Conservation (phyloP, 2,113 vertebrate species). For the Psittacula cyanocephala region DNA sequence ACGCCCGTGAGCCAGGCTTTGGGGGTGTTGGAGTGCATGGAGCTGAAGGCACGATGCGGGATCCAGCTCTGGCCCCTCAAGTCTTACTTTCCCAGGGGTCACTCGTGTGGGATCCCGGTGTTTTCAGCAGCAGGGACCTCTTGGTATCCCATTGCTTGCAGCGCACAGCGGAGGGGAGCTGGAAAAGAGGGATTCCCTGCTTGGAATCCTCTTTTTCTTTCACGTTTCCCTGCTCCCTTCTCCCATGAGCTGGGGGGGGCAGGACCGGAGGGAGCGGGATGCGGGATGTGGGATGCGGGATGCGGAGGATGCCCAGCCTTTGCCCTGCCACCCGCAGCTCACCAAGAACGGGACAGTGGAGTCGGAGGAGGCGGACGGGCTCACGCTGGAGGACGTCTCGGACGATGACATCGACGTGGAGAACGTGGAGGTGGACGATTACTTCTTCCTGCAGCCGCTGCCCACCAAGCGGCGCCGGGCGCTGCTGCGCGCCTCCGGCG, state of each 20-base stretch:
- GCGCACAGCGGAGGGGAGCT: rapidly evolving
- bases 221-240: neutral
- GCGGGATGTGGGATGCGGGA: neutral
- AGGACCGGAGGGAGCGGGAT: neutral
- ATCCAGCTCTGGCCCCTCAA: neutral
- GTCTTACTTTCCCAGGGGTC: neutral
- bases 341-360: conserved; percentile 93
- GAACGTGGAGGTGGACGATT: conserved; percentile 93
- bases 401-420: conserved; percentile 96
- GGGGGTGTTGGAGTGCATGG: rapidly evolving
- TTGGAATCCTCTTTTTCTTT: neutral
- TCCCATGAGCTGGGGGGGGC: neutral
- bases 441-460: conserved; percentile 95
- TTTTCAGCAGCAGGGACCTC: neutral
- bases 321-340: conserved; percentile 71
- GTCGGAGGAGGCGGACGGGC: conserved; percentile 88
- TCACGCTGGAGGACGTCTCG: conserved; percentile 92
- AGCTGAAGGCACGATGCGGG: rapidly evolving
- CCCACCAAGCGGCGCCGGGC: conserved; percentile 93
- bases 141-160: neutral
- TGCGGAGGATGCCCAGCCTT: neutral
- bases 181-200: neutral
- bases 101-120: neutral
- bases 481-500: conserved; percentile 89
- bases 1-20: rapidly evolving